Evolutionary conservation across 1,140 invertebrate genomes (phyloP).

Genomic region (Stegodyphus dumicola): DNA sequence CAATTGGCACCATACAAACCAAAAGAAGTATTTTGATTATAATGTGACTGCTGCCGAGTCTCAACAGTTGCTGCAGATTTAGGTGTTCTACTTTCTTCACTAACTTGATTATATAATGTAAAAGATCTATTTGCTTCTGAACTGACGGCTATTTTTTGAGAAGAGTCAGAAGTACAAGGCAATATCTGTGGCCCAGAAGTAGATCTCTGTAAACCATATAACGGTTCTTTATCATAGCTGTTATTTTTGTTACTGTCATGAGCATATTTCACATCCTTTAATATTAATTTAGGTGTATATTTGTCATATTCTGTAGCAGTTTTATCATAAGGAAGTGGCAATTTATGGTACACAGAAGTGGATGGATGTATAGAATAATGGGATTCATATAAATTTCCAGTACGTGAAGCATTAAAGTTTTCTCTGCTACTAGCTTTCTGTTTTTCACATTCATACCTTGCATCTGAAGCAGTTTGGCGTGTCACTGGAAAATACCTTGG

Average conservation of each 20-base stretch:
- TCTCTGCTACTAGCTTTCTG: constrained; percentile 40
- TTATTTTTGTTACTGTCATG: constrained; percentile 12
- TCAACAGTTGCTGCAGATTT: not conserved
- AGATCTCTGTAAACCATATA: constrained; percentile 42
- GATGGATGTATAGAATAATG: constrained; percentile 22
- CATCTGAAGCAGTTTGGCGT: constrained; percentile 52
- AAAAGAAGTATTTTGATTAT: constrained; percentile 14
- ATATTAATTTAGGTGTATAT: not conserved
- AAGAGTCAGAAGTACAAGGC: constrained; percentile 8
- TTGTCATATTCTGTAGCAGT: constrained; percentile 30
- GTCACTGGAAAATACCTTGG: constrained; percentile 53
- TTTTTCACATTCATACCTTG: constrained; percentile 45
- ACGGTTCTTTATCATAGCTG: constrained; percentile 21
- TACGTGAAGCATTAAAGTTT: not conserved
- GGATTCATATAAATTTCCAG: constrained; percentile 31
- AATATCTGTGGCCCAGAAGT: constrained; percentile 50
- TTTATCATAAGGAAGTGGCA: constrained; percentile 37
- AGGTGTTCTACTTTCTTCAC: constrained; percentile 5
- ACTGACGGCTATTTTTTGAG: not conserved
- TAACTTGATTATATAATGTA: not conserved
- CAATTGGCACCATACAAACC: not conserved
- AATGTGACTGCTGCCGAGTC: constrained; percentile 1
- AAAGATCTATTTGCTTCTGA: not conserved
- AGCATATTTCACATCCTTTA: constrained; percentile 29
- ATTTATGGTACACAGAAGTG: constrained; percentile 35